Evolutionary conservation across 2,113 vertebrate genomes (phyloP), one percentile per base, ranked within the genome.

Genomic region (Coturnix japonica): DNA sequence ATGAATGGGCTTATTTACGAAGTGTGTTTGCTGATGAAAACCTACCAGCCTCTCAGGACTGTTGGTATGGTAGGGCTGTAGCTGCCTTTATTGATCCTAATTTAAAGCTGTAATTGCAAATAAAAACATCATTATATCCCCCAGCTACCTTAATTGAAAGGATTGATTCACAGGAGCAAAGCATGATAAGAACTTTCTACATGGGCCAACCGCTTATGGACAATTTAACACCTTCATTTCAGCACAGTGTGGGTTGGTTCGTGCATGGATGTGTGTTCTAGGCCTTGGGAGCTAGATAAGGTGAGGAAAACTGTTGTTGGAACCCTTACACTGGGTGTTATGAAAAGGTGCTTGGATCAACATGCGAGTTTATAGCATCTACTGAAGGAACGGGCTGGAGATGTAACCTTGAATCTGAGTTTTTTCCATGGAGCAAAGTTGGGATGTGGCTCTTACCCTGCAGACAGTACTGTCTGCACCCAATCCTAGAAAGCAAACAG

Each of bases 51-150:
- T 82, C 85, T 87, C 69, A 88, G 81, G 78, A 81, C 59, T 79
- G 61, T 91, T 96, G 77, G 82, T 93, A 74, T 89, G 44, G 81
- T 95, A 83, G 93, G 96, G 95, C 94, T 98, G 96, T 97, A 97
- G 92, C 93, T 96, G 95, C 93, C 80, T 94, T 94, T 97, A 98
- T 98, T 98, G 98, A 98, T 98, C 97, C 97, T 97, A 95, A 98
- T 98, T 98, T 97, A 97, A 97, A 97, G 94, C 95, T 97, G 94
- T 97, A 97, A 98, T 97, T 98, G 97, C 98, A 97, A 98, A 97
- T 96, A 97, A 98, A 98, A 98, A 97, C 97, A 98, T 97, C 97
- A 96, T 97, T 98, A 94, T 97, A 96, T 93, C 67, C 89, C 95
- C 70, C 88, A 92, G 86, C 44, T 91, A 64, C 90, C 81, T 90